Conservation (phyloP, 1,140 invertebrate genomes). For the Berghia stephanieae region DNA sequence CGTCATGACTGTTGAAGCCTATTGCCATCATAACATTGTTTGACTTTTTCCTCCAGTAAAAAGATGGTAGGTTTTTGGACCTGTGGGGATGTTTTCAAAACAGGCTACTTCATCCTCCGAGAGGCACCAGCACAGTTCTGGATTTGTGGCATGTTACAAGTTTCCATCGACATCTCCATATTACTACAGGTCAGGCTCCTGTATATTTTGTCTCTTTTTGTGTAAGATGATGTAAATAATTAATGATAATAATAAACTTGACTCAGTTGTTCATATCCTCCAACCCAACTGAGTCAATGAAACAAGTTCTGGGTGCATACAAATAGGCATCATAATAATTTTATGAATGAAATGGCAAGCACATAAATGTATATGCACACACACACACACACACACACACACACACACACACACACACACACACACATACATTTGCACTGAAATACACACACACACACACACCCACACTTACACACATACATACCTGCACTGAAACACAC, state of each 20-base stretch:
- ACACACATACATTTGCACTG: background rate
- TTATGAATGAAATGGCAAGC: background rate
- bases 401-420: background rate
- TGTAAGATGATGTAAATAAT: no score
- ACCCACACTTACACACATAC: no score
- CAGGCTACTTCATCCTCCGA: slow-evolving; percentile 90
- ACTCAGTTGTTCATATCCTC: no score
- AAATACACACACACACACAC: background rate
- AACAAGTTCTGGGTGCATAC: no score
- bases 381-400: background rate
- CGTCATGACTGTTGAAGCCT: no score
- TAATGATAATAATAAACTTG: no score
- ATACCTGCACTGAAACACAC: background rate
- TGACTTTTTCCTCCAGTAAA: slow-evolving; percentile 68
- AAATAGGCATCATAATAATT: no score
- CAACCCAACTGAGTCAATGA: no score
- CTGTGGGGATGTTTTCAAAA: slow-evolving; percentile 92
- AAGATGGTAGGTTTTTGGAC: slow-evolving; percentile 98
- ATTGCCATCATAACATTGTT: background rate
- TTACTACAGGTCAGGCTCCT: slow-evolving; percentile 79
- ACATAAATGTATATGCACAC: background rate
- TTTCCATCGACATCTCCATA: slow-evolving; percentile 82
- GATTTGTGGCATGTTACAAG: slow-evolving; percentile 93
- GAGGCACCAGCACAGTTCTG: slow-evolving; percentile 93
- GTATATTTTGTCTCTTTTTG: no score